Conservation (phyloP, 2,797 vertebrate genomes). For the Danio jaintianensis region DNA sequence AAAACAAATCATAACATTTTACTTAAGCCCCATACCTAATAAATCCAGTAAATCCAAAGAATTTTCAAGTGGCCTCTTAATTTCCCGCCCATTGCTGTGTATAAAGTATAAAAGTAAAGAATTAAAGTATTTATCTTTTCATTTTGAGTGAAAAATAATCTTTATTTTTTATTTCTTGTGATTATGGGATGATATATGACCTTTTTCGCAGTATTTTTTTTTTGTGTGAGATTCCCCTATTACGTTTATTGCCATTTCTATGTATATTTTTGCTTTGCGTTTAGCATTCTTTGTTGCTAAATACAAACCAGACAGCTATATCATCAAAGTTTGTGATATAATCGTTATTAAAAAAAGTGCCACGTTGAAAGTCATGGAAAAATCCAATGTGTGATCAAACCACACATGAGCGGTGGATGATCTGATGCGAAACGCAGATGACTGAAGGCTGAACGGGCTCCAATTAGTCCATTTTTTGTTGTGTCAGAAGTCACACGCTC, state of each 20-base stretch:
- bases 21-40: too few relatives aligned
- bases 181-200: background rate
- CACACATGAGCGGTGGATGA: slow-evolving; percentile 9
- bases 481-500: slow-evolving; percentile 49
- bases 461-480: slow-evolving; percentile 7
- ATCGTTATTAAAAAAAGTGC: background rate
- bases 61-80: too few relatives aligned
- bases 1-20: too few relatives aligned
- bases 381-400: background rate
- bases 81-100: too few relatives aligned
- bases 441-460: slow-evolving; percentile 13
- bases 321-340: slow-evolving; percentile 9
- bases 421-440: slow-evolving; percentile 36
- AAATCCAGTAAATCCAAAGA: too few relatives aligned
- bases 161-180: background rate
- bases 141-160: background rate
- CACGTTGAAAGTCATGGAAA: slow-evolving; percentile 8
- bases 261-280: background rate
- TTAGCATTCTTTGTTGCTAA: background rate
- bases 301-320: background rate
- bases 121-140: too few relatives aligned
- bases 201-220: background rate
- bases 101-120: too few relatives aligned
- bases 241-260: background rate
- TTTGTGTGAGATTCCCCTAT: background rate